A percentile compares a stretch with the other conserved stretches of the same genome.
Conservation (phyloP, 2,797 vertebrate genomes). For the Sebastes ruberrimus region DNA sequence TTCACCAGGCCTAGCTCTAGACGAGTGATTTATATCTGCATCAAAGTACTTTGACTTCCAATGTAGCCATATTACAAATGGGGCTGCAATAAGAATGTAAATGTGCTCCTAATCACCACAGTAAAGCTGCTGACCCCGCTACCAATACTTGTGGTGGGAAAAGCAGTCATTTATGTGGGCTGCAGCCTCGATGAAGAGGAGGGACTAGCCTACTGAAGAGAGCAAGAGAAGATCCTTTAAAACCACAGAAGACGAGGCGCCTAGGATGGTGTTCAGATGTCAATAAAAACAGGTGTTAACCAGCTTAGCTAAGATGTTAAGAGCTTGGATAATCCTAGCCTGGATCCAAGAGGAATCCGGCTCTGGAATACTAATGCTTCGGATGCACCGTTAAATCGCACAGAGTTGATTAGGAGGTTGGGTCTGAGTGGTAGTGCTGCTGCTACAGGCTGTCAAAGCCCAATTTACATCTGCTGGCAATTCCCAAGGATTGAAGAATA, state of each 20-base stretch:
- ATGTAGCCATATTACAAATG: constrained; percentile 6
- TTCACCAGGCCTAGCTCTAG: neutral
- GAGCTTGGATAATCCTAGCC: constrained; percentile 80
- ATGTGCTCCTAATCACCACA: constrained; percentile 12
- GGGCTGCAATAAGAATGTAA: constrained; percentile 5
- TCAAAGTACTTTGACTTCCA: constrained; percentile 6
- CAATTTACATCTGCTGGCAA: constrained; percentile 44
- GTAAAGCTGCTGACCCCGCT: constrained; percentile 32
- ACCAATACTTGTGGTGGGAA: constrained; percentile 39
- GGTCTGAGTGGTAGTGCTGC: constrained; percentile 29
- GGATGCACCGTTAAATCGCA: constrained; percentile 63
- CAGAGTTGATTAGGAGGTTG: constrained; percentile 64
- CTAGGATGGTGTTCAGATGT: constrained; percentile 74
- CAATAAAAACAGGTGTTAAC: constrained; percentile 88
- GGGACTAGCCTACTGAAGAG: constrained; percentile 29
- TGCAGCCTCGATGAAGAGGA: constrained; percentile 32
- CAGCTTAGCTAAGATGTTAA: constrained; percentile 83
- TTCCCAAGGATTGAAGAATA: constrained; percentile 30
- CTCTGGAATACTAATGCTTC: constrained; percentile 79
- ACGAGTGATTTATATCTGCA: constrained; percentile 8
- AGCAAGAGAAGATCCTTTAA: constrained; percentile 62
- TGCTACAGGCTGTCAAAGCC: constrained; percentile 42
- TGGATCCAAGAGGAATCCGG: constrained; percentile 72
- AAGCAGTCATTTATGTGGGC: constrained; percentile 39
- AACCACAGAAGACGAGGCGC: constrained; percentile 52